These are phyloP conservation scores for Rhynchomys soricoides DNA, from an alignment of 2,113 vertebrate genomes.

Conservation along the genomic window DNA sequence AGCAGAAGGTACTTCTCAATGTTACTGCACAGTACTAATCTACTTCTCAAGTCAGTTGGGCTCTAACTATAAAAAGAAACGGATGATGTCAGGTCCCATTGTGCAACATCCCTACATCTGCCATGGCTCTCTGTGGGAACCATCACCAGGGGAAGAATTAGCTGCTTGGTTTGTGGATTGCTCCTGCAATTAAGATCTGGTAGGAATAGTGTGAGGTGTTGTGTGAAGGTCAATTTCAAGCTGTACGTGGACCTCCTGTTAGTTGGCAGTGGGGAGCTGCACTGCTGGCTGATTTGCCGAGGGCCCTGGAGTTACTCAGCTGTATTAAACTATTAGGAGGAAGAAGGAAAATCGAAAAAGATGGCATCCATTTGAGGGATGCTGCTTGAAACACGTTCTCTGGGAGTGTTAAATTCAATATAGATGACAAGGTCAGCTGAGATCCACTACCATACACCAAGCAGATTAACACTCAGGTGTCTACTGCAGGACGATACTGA, in stretches of 20 bases:
- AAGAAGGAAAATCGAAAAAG: conserved; percentile 73
- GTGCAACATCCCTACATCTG: conserved; percentile 24
- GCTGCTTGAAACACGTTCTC: not conserved
- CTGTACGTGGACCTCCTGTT: not conserved
- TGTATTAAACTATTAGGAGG: conserved; percentile 51
- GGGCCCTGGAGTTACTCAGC: conserved; percentile 55
- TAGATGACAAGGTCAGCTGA: conserved; percentile 30
- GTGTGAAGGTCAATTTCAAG: conserved; percentile 58
- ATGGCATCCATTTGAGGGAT: conserved; percentile 25
- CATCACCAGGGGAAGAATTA: not conserved
- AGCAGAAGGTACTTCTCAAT: not conserved
- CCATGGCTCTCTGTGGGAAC: not conserved
- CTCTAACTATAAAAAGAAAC: conserved; percentile 64
- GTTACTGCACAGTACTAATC: not conserved
- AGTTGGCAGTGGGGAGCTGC: conserved; percentile 26
- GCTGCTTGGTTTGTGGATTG: not conserved
- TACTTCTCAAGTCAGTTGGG: conserved; percentile 15
- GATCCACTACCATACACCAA: conserved; percentile 44
- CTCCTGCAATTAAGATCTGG: not conserved
- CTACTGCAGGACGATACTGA: not conserved
- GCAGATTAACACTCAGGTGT: conserved; percentile 10
- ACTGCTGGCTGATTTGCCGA: not conserved
- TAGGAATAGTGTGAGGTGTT: conserved; percentile 8
- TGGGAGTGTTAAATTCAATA: conserved; percentile 47
- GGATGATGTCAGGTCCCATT: conserved; percentile 17